Conservation (phyloP, 2,888 invertebrate genomes). For the Parascotia fuliginaria region DNA sequence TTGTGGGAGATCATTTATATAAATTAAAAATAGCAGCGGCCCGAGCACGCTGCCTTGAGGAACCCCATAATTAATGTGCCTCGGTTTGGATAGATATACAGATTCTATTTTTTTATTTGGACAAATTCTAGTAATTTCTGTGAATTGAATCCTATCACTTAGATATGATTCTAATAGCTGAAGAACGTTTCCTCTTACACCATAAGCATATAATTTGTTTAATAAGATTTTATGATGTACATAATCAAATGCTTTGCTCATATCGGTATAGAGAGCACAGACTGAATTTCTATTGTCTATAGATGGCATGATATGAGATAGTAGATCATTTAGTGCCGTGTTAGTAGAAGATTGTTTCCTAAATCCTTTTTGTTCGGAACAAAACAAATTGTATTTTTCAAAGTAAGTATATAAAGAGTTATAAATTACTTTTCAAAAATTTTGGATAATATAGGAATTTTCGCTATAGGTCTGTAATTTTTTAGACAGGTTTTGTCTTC, state of each 20-base stretch:
- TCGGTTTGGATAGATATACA: neutral
- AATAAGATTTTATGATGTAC: neutral
- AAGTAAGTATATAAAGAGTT: neutral
- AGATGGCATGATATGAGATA: neutral
- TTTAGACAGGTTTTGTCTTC: neutral
- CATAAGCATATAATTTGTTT: neutral
- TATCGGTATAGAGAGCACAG: constrained; percentile 1
- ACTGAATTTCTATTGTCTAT: neutral
- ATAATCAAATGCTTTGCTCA: constrained; percentile 2
- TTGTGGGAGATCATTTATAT: constrained; percentile 18
- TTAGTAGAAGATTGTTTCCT: neutral
- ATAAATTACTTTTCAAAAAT: constrained; percentile 1
- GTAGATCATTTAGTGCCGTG: neutral
- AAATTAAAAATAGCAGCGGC: constrained; percentile 18
- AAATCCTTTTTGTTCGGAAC: constrained; percentile 1
- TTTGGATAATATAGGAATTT: neutral
- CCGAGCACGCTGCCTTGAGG: constrained; percentile 21
- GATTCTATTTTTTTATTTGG: neutral
- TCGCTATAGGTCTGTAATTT: neutral
- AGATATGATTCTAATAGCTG: constrained; percentile 1
- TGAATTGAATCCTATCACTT: neutral
- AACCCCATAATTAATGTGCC: constrained; percentile 4
- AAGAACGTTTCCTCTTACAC: neutral
- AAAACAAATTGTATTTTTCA: neutral
- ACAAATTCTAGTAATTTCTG: neutral